Evolutionary conservation across 2,113 vertebrate species (phyloP).

Genomic region (Donacobius atricapilla): DNA sequence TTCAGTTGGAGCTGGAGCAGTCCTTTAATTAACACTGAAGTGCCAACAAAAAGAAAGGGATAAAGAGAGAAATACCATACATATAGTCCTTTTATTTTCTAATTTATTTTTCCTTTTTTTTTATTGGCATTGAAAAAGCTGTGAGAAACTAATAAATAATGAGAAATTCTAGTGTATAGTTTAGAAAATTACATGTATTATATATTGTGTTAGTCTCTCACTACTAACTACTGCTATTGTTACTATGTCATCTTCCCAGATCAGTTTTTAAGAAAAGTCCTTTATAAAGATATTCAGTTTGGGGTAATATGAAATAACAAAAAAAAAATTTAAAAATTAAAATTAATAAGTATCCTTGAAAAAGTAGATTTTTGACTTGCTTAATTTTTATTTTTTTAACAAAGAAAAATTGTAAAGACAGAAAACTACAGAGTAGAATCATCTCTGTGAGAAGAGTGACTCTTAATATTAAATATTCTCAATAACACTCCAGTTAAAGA

Average conservation of each 20-base stretch:
- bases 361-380: neutral
- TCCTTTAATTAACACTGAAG: slow-evolving; percentile 12
- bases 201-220: neutral
- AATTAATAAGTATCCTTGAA: neutral
- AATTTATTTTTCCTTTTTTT: neutral
- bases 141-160: neutral
- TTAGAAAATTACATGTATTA: neutral
- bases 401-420: neutral
- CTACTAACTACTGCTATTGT: neutral
- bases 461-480: neutral
- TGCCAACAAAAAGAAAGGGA: neutral
- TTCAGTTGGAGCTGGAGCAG: neutral
- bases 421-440: neutral
- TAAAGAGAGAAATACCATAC: neutral
- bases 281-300: neutral
- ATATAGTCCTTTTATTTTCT: neutral
- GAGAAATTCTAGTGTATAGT: neutral
- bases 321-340: neutral
- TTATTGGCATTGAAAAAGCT: neutral
- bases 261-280: neutral
- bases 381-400: neutral
- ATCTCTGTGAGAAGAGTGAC: neutral
- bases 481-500: neutral
- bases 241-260: neutral
- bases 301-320: neutral